A percentile compares a stretch with the other conserved stretches of the same genome.
Evolutionary conservation across 2,888 invertebrate genomes (phyloP).

Genomic region (Dicycla oo): DNA sequence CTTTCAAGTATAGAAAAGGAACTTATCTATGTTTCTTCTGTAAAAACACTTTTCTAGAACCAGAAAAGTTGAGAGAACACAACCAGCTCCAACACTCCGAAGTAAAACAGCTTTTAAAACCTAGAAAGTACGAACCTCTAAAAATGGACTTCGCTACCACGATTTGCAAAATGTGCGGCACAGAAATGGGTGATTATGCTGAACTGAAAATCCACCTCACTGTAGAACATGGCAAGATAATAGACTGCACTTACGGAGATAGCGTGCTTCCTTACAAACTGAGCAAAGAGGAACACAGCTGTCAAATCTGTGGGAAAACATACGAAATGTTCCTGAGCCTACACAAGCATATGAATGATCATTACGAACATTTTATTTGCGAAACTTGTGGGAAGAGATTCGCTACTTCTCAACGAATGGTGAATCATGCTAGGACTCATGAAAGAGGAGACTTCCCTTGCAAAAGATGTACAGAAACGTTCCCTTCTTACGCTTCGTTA

Average conservation of each 20-base stretch:
- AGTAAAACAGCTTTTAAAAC: slow-evolving; percentile 75
- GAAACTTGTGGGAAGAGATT: slow-evolving; percentile 87
- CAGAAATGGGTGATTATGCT: slow-evolving; percentile 76
- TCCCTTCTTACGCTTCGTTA: slow-evolving; percentile 79
- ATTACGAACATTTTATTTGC: slow-evolving; percentile 86
- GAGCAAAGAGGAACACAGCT: slow-evolving; percentile 81
- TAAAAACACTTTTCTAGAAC: slow-evolving; percentile 82
- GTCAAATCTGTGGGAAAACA: slow-evolving; percentile 84
- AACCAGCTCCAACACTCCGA: slow-evolving; percentile 77
- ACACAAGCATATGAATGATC: slow-evolving; percentile 87
- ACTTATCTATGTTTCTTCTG: slow-evolving; percentile 86
- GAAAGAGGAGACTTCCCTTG: slow-evolving; percentile 83
- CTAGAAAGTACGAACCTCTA: slow-evolving; percentile 84
- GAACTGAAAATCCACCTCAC: slow-evolving; percentile 79
- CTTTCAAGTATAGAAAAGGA: slow-evolving; percentile 86
- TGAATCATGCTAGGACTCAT: slow-evolving; percentile 84
- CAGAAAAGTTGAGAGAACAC: slow-evolving; percentile 84
- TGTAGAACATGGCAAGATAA: slow-evolving; percentile 76
- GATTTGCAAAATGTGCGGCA: slow-evolving; percentile 80
- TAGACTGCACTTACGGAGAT: slow-evolving; percentile 82
- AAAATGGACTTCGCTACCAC: slow-evolving; percentile 85
- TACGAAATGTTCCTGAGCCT: slow-evolving; percentile 86
- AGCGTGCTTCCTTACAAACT: slow-evolving; percentile 85
- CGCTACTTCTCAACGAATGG: slow-evolving; percentile 84
- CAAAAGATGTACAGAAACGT: slow-evolving; percentile 80